Base-by-base conservation (phyloP, 2,888 invertebrate species). In the Elysia crispata region DNA sequence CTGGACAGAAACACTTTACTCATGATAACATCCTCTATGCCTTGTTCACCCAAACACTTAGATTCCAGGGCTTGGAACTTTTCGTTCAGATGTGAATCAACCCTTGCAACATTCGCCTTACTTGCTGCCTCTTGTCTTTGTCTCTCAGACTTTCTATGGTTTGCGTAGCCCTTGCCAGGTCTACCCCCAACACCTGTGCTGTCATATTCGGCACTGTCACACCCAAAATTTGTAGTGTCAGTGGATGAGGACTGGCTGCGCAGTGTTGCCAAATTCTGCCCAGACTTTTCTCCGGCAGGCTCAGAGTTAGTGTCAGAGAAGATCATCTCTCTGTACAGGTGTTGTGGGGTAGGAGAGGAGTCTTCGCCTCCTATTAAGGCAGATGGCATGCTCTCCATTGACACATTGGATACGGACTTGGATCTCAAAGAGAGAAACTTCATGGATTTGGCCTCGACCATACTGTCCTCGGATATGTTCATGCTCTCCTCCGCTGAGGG, bases 1-100 rank as follows among this genome's bases (percentile, higher is more conserved):
- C 41, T 54, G 23, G 83, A 77, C 69, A 79, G 23, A 73, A 81
- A 81, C 30, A 83, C 81, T 57, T 79, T 77, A 49, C 70, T 83
- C 79, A 83, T 83, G 72, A 83, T 83, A n/a, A 81, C 72, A 54
- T 83, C 83, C n/a, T 81, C 83, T 18, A 81, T 79, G 33, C 73
- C 77, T 67, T 74, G 74, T 15, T 77, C 81, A 15, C 79, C 54
- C 23, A 69, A 33, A 28, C 69, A 70, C 23, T 57, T 67, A 0
- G 78, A 60, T 11, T 79, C 81, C 64, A 81, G 74, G 30, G 74
- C 76, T 54, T 77, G 78, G 57, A 82, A 76, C 23, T 70, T 76
- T n/a, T 81, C 81, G 23, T 76, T 60, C 57, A 82, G 60, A 28
- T 82, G 73, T 6, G 41, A 72, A n/a, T 80, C 70, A 33, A 69